Percentiles rank a stretch among this genome's conserved stretches.
Conservation (phyloP, 2,113 vertebrate species). For the Corythoichthys haematopterus region DNA sequence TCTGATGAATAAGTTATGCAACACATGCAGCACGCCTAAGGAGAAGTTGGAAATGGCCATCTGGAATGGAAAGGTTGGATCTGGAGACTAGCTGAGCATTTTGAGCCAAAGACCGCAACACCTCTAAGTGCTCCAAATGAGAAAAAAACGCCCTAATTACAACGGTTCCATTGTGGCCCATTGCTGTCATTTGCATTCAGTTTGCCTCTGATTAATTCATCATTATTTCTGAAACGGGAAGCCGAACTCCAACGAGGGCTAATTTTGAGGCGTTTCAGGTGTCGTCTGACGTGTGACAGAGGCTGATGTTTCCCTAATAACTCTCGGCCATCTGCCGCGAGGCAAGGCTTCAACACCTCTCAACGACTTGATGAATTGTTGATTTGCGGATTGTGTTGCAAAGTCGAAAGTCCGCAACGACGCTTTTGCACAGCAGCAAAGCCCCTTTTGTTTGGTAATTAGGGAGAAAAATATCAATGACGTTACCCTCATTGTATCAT, state of each 20-base stretch:
- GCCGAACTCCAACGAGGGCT: slow-evolving; percentile 22
- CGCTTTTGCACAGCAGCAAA: slow-evolving; percentile 21
- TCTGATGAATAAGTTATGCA: slow-evolving; percentile 7
- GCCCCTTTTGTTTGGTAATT: slow-evolving; percentile 45
- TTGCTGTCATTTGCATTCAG: slow-evolving; percentile 25
- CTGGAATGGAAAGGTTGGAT: neutral
- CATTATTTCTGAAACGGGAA: slow-evolving; percentile 34
- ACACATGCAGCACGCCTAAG: neutral
- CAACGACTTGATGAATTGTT: slow-evolving; percentile 55
- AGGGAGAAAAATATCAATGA: slow-evolving; percentile 33
- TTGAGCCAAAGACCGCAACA: neutral
- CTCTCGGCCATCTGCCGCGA: slow-evolving; percentile 53
- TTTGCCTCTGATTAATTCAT: slow-evolving; percentile 15
- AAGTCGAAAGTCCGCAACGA: slow-evolving; percentile 28
- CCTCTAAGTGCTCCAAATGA: neutral
- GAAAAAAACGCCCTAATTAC: neutral
- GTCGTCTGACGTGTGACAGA: slow-evolving; percentile 10
- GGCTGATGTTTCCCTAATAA: slow-evolving; percentile 48
- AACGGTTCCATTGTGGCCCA: neutral
- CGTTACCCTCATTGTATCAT: slow-evolving; percentile 5
- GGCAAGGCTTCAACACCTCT: slow-evolving; percentile 31
- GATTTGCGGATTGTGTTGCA: slow-evolving; percentile 41
- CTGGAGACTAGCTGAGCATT: neutral
- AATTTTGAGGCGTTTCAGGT: slow-evolving; percentile 44
- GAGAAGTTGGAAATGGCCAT: neutral